Base-by-base conservation (phyloP, 1,140 invertebrate species). In the Brachystomella parvula region DNA sequence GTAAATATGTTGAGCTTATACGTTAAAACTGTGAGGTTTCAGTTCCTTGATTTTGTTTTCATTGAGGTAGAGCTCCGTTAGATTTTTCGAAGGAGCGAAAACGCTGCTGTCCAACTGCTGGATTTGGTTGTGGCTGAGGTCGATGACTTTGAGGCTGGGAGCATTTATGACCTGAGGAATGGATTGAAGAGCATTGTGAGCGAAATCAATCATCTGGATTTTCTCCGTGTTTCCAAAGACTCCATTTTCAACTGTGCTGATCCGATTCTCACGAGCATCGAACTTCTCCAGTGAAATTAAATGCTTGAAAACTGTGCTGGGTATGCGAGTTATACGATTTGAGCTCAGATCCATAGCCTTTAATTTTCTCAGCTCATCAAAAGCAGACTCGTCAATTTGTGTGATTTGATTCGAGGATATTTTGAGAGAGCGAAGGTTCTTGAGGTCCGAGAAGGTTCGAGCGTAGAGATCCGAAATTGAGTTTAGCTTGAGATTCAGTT, bases 141-240 rank as follows among this genome's bases (percentile, higher is more conserved):
- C 75, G 32, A 80, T 71, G 15, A 69, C 72, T 61, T 75, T 69
- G 2, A 79, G 66, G 3, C 71, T 61, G 29, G 68, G 68, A 69
- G 76, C 68, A 44, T 78, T 75, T 3, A 79, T 77, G 35, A 86
- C 85, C 49, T 81, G 78, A n/a, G 77, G 78, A 64, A 94, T 81
- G 72, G 86, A 82, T 1, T 83, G 81, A 57, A 94, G 76, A 67
- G 83, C 82, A 77, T 94, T 94, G 67, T 88, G 83, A 3, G 90
- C 89, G 58, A 89, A 81, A 75, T 89, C 86, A 2, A 94, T 74
- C 69, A 84, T 83, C 77, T 87, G 82, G 63, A 93, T 78, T 49
- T 87, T 82, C 66, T 85, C 83, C 67, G 71, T 77, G 76, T 81
- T 84, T 28, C 82, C 80, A 29, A 92, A 85, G 19, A 83, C 82